phyloP scores from a whole-genome alignment of 53 echinoderm and acorn worm species.

The Paracentrotus lividus region DNA sequence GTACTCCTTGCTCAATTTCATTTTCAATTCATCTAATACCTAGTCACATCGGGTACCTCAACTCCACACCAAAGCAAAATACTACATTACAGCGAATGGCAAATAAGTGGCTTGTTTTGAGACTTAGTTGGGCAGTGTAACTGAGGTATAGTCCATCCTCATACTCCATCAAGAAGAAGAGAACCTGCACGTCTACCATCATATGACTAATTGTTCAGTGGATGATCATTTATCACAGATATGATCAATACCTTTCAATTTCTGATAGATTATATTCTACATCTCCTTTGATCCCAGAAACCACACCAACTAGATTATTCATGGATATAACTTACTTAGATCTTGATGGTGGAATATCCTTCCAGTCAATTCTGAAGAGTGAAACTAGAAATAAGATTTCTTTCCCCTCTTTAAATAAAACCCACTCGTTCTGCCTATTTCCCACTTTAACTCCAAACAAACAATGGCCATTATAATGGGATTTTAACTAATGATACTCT shows the following conservation, averaged over 20 bases:
- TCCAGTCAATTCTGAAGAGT: background rate
- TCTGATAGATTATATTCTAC: background rate
- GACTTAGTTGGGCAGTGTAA: too few species aligned
- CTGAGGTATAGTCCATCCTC: background rate
- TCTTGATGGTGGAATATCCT: background rate
- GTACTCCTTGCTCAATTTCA: too few species aligned
- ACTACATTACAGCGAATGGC: too few species aligned
- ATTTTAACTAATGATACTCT: constrained; percentile 59
- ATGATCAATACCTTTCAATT: constrained; percentile 6
- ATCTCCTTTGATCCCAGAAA: background rate
- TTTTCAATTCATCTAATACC: too few species aligned
- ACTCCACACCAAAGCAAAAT: too few species aligned
- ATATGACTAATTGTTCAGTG: background rate
- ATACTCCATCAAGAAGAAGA: background rate
- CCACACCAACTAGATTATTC: background rate
- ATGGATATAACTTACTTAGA: background rate
- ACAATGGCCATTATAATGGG: constrained; percentile 42
- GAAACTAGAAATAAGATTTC: background rate
- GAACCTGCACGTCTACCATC: background rate
- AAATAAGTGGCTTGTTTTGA: too few species aligned
- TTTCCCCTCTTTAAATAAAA: background rate
- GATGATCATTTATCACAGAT: constrained; percentile 24
- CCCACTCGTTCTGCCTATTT: background rate
- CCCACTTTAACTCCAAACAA: constrained; percentile 5
- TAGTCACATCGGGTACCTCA: too few species aligned